phyloP scores from a whole-genome alignment of 2,888 invertebrate species.

The Tanaodytes sp. region DNA sequence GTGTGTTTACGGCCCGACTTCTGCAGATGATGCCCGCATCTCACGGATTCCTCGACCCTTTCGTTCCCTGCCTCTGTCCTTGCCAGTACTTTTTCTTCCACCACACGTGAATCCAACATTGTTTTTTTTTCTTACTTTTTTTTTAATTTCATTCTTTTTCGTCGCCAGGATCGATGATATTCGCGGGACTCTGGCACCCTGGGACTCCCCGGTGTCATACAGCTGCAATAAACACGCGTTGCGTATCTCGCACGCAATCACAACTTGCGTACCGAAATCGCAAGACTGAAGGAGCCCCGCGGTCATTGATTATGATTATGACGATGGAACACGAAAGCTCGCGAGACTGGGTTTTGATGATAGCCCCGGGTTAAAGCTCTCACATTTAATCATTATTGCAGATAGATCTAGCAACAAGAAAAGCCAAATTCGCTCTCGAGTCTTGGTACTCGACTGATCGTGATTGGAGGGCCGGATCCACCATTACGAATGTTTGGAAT shows the following conservation, averaged over 20 bases:
- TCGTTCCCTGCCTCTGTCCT: conserved; percentile 7
- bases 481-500: no score
- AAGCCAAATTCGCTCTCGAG: no score
- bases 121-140: conserved; percentile 14
- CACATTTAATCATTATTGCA: conserved; percentile 59
- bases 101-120: conserved; percentile 18
- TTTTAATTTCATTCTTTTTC: not conserved
- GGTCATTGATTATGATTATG: conserved; percentile 57
- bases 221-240: conserved; percentile 58
- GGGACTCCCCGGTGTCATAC: conserved; percentile 8
- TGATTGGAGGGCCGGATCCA: no score
- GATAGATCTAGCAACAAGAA: no score
- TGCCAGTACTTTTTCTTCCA: conserved; percentile 21
- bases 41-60: conserved; percentile 24
- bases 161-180: conserved; percentile 22
- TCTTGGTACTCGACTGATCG: no score
- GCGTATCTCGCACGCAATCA: conserved; percentile 56
- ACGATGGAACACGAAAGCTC: conserved; percentile 53
- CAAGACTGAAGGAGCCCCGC: conserved; percentile 15
- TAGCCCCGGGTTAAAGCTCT: conserved; percentile 42
- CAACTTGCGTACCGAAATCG: conserved; percentile 29
- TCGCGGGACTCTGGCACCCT: not conserved
- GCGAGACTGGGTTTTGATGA: conserved; percentile 42
- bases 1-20: conserved; percentile 41
- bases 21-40: conserved; percentile 49